Percentiles rank a stretch among this genome's conserved stretches.
Evolutionary conservation across 2,113 vertebrate species (phyloP).

Genomic region (Myocastor coypus): DNA sequence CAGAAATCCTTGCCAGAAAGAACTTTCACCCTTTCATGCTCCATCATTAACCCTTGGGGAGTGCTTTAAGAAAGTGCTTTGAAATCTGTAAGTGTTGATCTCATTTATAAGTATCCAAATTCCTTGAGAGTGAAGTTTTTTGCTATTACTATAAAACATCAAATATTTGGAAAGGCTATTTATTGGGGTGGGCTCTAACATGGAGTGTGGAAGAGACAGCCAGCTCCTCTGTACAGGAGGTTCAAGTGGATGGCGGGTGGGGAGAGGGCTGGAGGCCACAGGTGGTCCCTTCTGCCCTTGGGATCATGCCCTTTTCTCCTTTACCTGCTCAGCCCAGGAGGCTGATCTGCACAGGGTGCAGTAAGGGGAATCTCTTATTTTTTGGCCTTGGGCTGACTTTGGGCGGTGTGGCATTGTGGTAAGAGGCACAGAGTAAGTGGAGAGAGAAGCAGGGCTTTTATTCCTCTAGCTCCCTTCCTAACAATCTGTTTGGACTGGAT

Average conservation of each 20-base stretch:
- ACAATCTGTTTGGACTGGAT: background rate
- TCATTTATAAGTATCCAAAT: slow-evolving; percentile 77
- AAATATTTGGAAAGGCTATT: slow-evolving; percentile 74
- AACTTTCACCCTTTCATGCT: slow-evolving; percentile 61
- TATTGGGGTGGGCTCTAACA: slow-evolving; percentile 24
- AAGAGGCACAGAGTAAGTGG: background rate
- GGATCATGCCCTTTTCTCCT: background rate
- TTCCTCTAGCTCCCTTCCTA: background rate
- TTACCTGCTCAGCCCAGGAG: background rate
- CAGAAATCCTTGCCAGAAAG: slow-evolving; percentile 64
- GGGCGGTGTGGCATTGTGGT: background rate
- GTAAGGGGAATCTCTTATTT: background rate
- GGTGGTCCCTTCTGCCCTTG: background rate
- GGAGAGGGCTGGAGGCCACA: background rate
- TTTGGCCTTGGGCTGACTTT: background rate
- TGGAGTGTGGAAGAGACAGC: slow-evolving; percentile 25
- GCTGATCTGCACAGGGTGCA: background rate
- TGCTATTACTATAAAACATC: slow-evolving; percentile 78
- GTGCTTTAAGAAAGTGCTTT: slow-evolving; percentile 67
- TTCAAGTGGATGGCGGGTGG: background rate
- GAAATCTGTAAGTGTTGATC: slow-evolving; percentile 73
- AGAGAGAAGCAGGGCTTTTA: background rate
- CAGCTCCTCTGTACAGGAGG: background rate
- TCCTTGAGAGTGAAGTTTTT: slow-evolving; percentile 70
- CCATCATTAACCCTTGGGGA: slow-evolving; percentile 52